These are phyloP conservation scores for Benitochromis conjunctus DNA, from an alignment of 2,113 vertebrate genomes.

Conservation along the genomic window DNA sequence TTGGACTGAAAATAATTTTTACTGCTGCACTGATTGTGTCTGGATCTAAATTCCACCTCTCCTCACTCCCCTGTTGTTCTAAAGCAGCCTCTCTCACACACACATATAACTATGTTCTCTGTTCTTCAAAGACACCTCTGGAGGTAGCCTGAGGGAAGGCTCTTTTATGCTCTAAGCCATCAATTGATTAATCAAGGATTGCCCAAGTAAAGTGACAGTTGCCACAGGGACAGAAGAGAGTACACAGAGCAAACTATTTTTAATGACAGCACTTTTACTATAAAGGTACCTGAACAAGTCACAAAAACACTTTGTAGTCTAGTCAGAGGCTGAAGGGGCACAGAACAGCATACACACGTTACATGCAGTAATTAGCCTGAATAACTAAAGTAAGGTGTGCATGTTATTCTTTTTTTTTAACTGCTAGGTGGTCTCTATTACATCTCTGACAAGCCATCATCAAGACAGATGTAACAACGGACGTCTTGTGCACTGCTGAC, in stretches of 20 bases:
- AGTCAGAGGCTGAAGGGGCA: not conserved
- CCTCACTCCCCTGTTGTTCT: not conserved
- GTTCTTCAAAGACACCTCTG: conserved; percentile 12
- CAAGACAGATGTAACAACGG: not conserved
- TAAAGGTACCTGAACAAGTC: not conserved
- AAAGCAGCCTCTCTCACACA: not conserved
- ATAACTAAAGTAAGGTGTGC: not conserved
- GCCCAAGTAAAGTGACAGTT: not conserved
- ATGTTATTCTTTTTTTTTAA: not conserved
- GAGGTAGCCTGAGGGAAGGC: conserved; percentile 2
- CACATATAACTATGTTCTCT: not conserved
- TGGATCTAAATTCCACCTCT: not conserved
- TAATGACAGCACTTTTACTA: not conserved
- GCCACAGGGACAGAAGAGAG: not conserved
- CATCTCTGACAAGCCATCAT: not conserved
- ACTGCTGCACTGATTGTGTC: not conserved
- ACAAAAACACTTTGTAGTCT: not conserved
- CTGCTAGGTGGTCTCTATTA: not conserved
- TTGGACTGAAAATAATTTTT: not conserved
- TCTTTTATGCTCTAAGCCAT: not conserved
- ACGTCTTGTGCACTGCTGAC: not conserved
- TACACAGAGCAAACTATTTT: not conserved
- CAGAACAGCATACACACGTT: not conserved
- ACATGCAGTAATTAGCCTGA: not conserved
- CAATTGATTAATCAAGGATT: conserved; percentile 13